These are phyloP conservation scores for Notodonta ziczac DNA, from an alignment of 2,888 invertebrate species.

Conservation along the genomic window DNA sequence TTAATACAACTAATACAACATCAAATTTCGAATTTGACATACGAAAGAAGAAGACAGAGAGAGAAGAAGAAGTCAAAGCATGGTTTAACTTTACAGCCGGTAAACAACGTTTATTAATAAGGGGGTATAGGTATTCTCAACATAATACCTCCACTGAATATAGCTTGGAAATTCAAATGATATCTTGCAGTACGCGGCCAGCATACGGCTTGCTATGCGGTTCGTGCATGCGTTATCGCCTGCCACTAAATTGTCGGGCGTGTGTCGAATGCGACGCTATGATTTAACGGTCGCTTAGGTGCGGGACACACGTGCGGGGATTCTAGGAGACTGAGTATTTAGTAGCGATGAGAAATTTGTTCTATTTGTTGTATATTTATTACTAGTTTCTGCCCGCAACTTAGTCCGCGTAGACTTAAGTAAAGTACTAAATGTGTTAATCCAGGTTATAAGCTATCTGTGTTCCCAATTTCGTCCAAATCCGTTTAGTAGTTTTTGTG, in stretches of 20 bases:
- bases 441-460: too few species aligned
- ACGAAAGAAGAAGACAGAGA: too few species aligned
- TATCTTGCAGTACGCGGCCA: constrained; percentile 30
- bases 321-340: constrained; percentile 16
- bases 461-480: too few species aligned
- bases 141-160: background rate
- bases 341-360: background rate
- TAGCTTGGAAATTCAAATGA: constrained; percentile 8
- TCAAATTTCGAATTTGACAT: too few species aligned
- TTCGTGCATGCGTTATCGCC: constrained; percentile 53
- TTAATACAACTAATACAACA: too few species aligned
- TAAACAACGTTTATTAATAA: background rate
- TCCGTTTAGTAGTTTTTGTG: too few species aligned
- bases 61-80: too few species aligned
- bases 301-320: constrained; percentile 29
- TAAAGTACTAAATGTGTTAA: too few species aligned
- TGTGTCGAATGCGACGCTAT: constrained; percentile 56
- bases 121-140: background rate
- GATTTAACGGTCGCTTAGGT: constrained; percentile 45
- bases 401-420: too few species aligned
- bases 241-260: constrained; percentile 72
- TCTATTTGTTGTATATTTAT: too few species aligned
- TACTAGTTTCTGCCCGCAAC: too few species aligned
- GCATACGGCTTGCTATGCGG: constrained; percentile 56
- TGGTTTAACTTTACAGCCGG: too few species aligned